Base-by-base conservation (phyloP, 2,888 invertebrate genomes). In the Anthophora plumipes region DNA sequence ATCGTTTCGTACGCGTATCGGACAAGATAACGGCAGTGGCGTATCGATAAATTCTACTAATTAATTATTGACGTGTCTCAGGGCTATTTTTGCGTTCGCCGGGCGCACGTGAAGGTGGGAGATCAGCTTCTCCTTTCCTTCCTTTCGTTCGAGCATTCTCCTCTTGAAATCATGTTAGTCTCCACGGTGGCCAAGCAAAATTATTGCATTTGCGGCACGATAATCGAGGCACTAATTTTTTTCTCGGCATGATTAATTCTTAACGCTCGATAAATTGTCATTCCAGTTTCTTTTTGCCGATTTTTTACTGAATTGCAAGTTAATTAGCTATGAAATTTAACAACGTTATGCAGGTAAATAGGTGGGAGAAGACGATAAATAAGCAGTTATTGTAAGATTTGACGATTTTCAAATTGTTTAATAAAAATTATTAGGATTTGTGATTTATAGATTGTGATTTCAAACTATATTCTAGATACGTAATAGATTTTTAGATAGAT, bases 21-120 rank as follows among this genome's bases (percentile, higher is more conserved):
- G 84, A 88, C 88, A 89, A 85, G 91, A 91, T 91, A 91, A 90
- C 89, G 85, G 80, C 83, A 75, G 77, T 76, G 86, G 85, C 80
- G 88, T 87, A 87, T 88, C 91, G 89, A 92, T 91, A 90, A 91
- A 91, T 90, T 90, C 86, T 80, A 85, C 85, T 92, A 92, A 92
- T 92, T 92, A 92, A 92, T 92, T 92, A 92, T 91, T 90, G 90
- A 90, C 89, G 89, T 90, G 89, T 91, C 87, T 75, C 85, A 73
- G 73, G 80, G 90, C 90, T 90, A 90, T 91, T 91, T 90, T 90
- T 87, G 89, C 89, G 79, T 57, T 78, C 83, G 83, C 84, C 84
- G 80, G 83, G 84, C 82, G 85, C 82, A 84, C 84, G 87, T 85
- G 82, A 88, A 86, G 85, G 52, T 61, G 64, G 52, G 57, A 48